phyloP scores from a whole-genome alignment of 2,888 invertebrate genomes.

The Thymelicus lineola region DNA sequence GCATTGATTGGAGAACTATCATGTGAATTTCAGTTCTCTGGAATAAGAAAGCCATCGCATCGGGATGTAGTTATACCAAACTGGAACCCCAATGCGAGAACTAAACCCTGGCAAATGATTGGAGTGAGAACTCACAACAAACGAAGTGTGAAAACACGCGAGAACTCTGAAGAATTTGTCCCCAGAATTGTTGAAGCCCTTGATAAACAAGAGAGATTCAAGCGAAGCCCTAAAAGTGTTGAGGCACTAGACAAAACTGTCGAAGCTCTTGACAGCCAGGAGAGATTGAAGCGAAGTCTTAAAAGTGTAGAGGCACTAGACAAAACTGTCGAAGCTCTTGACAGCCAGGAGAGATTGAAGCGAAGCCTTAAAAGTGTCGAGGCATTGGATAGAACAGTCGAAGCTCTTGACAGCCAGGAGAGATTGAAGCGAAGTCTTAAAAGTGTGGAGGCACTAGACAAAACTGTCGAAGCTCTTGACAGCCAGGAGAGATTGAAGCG shows the following conservation, averaged over 20 bases:
- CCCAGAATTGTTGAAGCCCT: neutral
- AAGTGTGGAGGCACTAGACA: slow-evolving; percentile 19
- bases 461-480: neutral
- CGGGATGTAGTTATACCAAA: slow-evolving; percentile 56
- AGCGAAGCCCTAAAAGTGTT: slow-evolving; percentile 36
- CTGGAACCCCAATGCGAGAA: slow-evolving; percentile 58
- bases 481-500: neutral
- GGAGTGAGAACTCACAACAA: slow-evolving; percentile 45
- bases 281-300: slow-evolving; percentile 17
- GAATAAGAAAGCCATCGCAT: slow-evolving; percentile 50
- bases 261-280: slow-evolving; percentile 27
- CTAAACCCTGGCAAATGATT: slow-evolving; percentile 54
- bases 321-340: slow-evolving; percentile 15
- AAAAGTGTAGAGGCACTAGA: slow-evolving; percentile 34
- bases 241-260: slow-evolving; percentile 26
- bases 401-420: slow-evolving; percentile 24
- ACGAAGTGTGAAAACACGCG: slow-evolving; percentile 39
- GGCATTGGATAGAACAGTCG: slow-evolving; percentile 6
- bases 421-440: slow-evolving; percentile 29
- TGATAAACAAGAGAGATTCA: slow-evolving; percentile 12
- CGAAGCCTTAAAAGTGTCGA: slow-evolving; percentile 39
- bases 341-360: slow-evolving; percentile 22
- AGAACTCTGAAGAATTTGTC: slow-evolving; percentile 16
- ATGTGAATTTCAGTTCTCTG: slow-evolving; percentile 44
- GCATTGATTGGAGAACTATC: slow-evolving; percentile 27